These are phyloP conservation scores for Otolemur crassicaudatus DNA, from an alignment of 2,797 vertebrate genomes.

Conservation along the genomic window DNA sequence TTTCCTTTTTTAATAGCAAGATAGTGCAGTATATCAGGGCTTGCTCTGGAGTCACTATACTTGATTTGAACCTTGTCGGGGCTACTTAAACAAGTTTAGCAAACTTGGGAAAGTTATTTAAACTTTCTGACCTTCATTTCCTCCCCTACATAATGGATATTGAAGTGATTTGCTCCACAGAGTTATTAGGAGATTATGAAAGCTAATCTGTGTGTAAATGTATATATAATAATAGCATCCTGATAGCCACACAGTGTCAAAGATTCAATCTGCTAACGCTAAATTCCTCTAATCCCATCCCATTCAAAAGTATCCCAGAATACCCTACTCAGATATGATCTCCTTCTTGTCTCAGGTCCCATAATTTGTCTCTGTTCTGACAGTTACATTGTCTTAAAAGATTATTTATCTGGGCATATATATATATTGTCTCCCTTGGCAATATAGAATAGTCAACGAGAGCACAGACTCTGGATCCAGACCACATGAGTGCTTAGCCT, in stretches of 20 bases:
- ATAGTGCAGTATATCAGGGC: no score
- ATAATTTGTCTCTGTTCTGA: background rate
- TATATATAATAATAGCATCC: background rate
- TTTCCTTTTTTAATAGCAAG: background rate
- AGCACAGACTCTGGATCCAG: background rate
- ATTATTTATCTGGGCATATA: background rate
- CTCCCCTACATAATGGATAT: background rate
- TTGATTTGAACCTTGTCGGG: background rate
- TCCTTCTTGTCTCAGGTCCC: background rate
- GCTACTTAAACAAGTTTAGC: background rate
- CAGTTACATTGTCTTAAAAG: background rate
- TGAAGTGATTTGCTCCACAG: background rate
- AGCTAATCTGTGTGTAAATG: background rate
- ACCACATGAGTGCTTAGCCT: background rate
- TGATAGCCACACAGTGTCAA: background rate
- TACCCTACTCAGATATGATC: background rate
- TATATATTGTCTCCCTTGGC: background rate
- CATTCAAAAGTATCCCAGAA: background rate
- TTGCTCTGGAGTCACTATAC: background rate
- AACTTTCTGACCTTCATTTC: background rate
- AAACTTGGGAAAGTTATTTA: background rate
- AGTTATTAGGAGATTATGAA: background rate
- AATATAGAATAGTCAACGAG: background rate
- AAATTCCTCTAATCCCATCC: background rate
- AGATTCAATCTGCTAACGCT: background rate